A percentile compares a stretch with the other conserved stretches of the same genome.
These are phyloP conservation scores for Andrena haemorrhoa DNA, from an alignment of 2,888 invertebrate genomes.

Conservation along the genomic window DNA sequence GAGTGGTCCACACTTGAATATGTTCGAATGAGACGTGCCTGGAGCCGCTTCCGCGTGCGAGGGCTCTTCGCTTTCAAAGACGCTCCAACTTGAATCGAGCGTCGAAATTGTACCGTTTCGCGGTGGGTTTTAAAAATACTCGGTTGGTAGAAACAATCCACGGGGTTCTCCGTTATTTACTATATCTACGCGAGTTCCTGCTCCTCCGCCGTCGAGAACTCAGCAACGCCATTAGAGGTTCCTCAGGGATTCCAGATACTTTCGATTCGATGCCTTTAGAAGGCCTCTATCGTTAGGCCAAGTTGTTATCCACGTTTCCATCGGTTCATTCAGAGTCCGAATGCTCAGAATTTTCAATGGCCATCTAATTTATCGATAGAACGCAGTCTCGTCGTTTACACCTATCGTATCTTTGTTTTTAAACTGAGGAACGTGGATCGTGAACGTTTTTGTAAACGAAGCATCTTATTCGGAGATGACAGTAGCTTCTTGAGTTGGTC, in stretches of 20 bases:
- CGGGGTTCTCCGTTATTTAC: neutral
- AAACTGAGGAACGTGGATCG: neutral
- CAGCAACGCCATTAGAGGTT: neutral
- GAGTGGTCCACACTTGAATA: slow-evolving; percentile 53
- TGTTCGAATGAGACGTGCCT: slow-evolving; percentile 1
- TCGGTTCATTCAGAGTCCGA: slow-evolving; percentile 2
- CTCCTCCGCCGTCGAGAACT: neutral
- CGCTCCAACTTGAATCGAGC: neutral
- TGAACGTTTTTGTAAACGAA: neutral
- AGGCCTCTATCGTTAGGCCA: slow-evolving; percentile 39
- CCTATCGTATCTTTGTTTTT: neutral
- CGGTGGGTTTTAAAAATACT: neutral
- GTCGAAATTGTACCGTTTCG: neutral
- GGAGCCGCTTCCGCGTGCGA: neutral
- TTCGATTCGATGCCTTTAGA: neutral
- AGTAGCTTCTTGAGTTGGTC: slow-evolving; percentile 24
- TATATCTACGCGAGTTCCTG: neutral
- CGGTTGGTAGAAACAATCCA: slow-evolving; percentile 23
- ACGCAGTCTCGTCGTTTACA: too few relatives aligned
- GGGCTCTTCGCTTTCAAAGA: neutral
- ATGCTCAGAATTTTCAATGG: neutral
- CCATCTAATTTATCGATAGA: neutral
- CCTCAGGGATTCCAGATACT: neutral
- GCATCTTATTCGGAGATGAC: slow-evolving; percentile 15
- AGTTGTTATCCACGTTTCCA: slow-evolving; percentile 1